Evolutionary conservation across 2,888 invertebrate genomes (phyloP), one percentile per base, ranked within the genome.

Genomic region (Pantelozetes paolii): DNA sequence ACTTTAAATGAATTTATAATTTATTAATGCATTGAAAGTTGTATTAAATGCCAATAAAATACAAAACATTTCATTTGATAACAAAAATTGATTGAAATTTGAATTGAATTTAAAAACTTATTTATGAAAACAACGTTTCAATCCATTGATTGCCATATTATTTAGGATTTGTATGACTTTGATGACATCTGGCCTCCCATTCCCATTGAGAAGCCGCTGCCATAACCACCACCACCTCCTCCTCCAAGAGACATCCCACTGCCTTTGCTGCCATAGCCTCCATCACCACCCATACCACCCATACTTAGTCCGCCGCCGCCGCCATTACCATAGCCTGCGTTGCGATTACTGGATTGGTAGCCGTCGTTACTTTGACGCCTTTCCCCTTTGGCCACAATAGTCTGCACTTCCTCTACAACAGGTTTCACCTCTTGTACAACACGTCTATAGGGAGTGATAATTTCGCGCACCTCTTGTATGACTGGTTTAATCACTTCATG

Each of bases 401-500:
- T 69, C 13, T 69, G 69, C 0, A 69, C 20, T 18, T 69, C 69
- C 26, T 69, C 69, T 0, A 45, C 45, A 2, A 69, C 69, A 13
- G 69, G 69, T 45, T 26, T 20, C 15, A 69, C 28, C 18, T 69
- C 69, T 69, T 69, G 69, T n/a, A 42, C 13, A 15, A 69, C 9
- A 5, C 69, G 40, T 45, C 69, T 42, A 45, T 45, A 69, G 1
- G 69, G 69, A 26, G 45, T 45, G 69, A 69, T 69, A 6, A 42
- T n/a, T 69, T 69, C 69, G 13, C 69, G 40, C 0, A 69, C 42
- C 20, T 69, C 69, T 69, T 69, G 69, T 3, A 69, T 69, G 45
- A 69, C 69, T 26, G 69, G 69, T 45, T 69, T 69, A 15, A 45
- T 3, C 13, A 69, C 69, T 69, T 69, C 69, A 20, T 69, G 69